These are phyloP conservation scores for Drusus annulatus DNA, from an alignment of 1,140 invertebrate species.

Conservation along the genomic window DNA sequence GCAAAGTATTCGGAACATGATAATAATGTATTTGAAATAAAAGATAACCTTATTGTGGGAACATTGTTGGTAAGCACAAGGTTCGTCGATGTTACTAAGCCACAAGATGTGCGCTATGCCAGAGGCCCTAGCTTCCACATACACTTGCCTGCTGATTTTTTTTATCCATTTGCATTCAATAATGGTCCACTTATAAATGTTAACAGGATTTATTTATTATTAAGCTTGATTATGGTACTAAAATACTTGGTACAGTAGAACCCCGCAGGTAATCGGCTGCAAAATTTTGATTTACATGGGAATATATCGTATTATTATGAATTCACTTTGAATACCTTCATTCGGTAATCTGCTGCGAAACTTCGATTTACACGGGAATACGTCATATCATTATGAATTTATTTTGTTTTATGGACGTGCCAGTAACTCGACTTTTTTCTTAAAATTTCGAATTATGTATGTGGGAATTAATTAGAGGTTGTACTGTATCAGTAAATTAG, in stretches of 20 bases:
- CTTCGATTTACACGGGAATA: no score
- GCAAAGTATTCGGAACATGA: conserved; percentile 62
- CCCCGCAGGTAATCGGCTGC: no score
- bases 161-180: conserved; percentile 76
- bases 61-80: conserved; percentile 65
- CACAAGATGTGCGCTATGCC: conserved; percentile 71
- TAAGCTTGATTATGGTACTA: not conserved
- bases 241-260: not conserved
- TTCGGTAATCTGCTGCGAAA: no score
- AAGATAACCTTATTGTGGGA: conserved; percentile 60
- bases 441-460: no score
- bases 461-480: no score
- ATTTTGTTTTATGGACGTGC: no score
- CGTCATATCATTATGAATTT: no score
- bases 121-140: conserved; percentile 75
- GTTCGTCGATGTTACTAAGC: conserved; percentile 75
- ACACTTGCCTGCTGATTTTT: conserved; percentile 79
- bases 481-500: no score
- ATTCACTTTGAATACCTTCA: no score
- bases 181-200: not conserved
- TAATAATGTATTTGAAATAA: conserved; percentile 63
- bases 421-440: no score
- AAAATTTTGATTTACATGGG: no score
- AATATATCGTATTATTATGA: no score
- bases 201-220: not conserved